Conservation (phyloP, 2,888 invertebrate species). For the Acanthopleura granulata region DNA sequence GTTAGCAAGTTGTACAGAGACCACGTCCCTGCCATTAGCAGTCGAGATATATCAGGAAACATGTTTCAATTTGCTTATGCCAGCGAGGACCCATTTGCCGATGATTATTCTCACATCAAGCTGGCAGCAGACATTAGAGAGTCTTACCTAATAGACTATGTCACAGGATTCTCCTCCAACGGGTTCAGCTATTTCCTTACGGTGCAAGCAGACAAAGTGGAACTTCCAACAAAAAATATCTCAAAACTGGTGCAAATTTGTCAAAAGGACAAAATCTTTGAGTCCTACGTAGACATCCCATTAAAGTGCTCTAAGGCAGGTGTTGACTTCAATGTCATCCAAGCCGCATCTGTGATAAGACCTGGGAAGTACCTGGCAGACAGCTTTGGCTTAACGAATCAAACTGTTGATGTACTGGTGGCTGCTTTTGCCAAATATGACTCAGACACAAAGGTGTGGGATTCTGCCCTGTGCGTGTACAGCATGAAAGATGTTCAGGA, state of each 20-base stretch:
- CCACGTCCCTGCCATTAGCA: slow-evolving; percentile 94
- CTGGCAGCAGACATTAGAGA: slow-evolving; percentile 44
- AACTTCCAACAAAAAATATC: slow-evolving; percentile 72
- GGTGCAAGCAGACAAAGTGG: slow-evolving; percentile 79
- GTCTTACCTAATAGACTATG: slow-evolving; percentile 51
- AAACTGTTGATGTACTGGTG: slow-evolving; percentile 45
- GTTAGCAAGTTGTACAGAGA: slow-evolving; percentile 45
- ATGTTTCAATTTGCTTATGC: not conserved
- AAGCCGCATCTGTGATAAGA: slow-evolving; percentile 93
- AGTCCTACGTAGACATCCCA: slow-evolving; percentile 98
- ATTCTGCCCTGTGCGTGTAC: slow-evolving; percentile 59
- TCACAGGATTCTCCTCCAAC: slow-evolving; percentile 58
- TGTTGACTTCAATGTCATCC: slow-evolving; percentile 85
- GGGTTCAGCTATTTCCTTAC: slow-evolving; percentile 76
- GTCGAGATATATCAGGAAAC: slow-evolving; percentile 66
- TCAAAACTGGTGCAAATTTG: slow-evolving; percentile 95
- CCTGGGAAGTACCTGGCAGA: slow-evolving; percentile 92
- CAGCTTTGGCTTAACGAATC: slow-evolving; percentile 65
- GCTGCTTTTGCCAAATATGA: slow-evolving; percentile 82
- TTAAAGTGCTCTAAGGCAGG: slow-evolving; percentile 80
- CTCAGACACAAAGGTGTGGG: slow-evolving; percentile 27
- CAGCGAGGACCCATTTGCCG: slow-evolving; percentile 38
- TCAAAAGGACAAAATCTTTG: slow-evolving; percentile 95
- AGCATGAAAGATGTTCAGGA: slow-evolving; percentile 52
- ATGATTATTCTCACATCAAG: slow-evolving; percentile 43